Conservation (phyloP, 2,797 vertebrate species). For the Cephalopachus bancanus region DNA sequence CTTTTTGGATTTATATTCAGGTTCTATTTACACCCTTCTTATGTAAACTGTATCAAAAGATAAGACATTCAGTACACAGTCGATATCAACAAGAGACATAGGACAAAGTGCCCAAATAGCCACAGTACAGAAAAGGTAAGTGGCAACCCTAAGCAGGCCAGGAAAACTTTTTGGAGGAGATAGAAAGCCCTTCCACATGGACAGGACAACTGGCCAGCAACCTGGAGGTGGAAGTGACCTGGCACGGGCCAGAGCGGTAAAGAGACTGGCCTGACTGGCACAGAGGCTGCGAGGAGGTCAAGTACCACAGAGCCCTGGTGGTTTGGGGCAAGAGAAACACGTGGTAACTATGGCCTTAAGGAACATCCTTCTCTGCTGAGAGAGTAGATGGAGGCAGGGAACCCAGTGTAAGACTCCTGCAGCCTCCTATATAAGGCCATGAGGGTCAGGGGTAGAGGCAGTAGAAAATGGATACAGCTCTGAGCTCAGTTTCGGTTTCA, state of each 20-base stretch:
- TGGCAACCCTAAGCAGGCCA: not conserved
- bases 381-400: not conserved
- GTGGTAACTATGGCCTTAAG: not conserved
- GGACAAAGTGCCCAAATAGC: not conserved
- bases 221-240: not conserved
- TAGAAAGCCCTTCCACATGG: not conserved
- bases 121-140: not conserved
- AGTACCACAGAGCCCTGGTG: accelerated
- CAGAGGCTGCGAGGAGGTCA: not conserved
- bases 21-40: not conserved
- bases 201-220: not conserved
- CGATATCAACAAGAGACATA: not conserved
- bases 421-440: not conserved
- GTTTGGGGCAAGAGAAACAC: not conserved
- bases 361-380: not conserved
- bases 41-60: not conserved
- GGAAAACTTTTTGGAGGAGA: not conserved
- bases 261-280: not conserved
- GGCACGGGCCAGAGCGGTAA: too few relatives aligned
- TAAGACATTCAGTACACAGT: not conserved
- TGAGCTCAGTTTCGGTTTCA: not conserved
- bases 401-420: not conserved
- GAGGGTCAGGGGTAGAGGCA: not conserved
- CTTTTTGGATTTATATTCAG: not conserved
- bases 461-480: not conserved